Evolutionary conservation across 2,888 invertebrate genomes (phyloP), one percentile per base, ranked within the genome.

Genomic region (Andrena praecox): DNA sequence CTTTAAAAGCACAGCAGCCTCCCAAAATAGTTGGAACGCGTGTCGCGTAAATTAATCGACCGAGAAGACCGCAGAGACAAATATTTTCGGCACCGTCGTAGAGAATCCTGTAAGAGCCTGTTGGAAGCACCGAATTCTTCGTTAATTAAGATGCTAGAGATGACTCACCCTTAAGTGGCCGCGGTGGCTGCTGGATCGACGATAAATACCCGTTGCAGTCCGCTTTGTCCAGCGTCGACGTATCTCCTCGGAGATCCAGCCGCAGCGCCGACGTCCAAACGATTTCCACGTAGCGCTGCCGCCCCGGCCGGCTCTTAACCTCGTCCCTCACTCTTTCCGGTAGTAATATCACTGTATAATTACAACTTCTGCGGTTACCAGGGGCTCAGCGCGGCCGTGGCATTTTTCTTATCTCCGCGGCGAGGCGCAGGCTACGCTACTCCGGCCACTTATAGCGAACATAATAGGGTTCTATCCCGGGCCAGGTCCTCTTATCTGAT

Each of bases 401-500:
- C 77, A 86, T 85, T 85, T 84, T 84, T 85, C 87, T 87, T 87
- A 85, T 85, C 87, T 86, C 12, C n/a, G 8, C 33, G 31, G 33
- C 27, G 8, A 10, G 64, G 48, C 68, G 59, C 69, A 12, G 54
- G 50, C 31, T 31, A 68, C 6, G 35, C 54, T 75, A 77, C 63
- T 52, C 20, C 74, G 71, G 29, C 64, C 84, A 79, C 87, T 87
- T 81, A 81, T 83, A 87, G 82, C 77, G 76, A 85, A 77, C 87
- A 81, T 87, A 87, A 87, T 86, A 86, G 86, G 80, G 80, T 77
- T 87, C 87, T 86, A 85, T 85, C 78, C 85, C 63, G 64, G 79
- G 76, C 80, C 81, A 64, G 84, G 75, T 80, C 80, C 67, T 80
- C 87, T 87, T 87, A 87, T 87, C 87, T 81, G 87, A 87, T 87